phyloP scores from a whole-genome alignment of 2,888 invertebrate species.

The Tachina fera region DNA sequence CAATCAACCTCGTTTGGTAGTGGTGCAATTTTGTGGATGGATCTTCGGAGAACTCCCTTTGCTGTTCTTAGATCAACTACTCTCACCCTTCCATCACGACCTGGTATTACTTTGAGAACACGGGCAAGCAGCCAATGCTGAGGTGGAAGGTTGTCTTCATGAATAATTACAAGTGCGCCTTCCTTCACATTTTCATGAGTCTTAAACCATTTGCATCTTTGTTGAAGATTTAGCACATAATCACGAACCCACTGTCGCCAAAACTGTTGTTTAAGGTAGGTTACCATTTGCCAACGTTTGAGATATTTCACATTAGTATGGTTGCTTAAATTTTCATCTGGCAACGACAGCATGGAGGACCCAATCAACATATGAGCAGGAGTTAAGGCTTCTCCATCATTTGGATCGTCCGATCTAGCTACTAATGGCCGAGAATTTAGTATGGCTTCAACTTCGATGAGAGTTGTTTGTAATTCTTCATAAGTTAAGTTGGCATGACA shows the following conservation, averaged over 20 bases:
- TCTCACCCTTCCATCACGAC: conserved; percentile 52
- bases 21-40: conserved; percentile 41
- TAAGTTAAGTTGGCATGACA: no score
- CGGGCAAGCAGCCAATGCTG: no score
- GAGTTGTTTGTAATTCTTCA: no score
- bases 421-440: no score
- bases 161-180: background rate
- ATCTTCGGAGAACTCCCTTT: conserved; percentile 33
- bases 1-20: conserved; percentile 34
- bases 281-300: background rate
- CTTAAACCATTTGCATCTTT: background rate
- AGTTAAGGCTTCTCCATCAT: no score
- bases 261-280: background rate
- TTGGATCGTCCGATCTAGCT: no score
- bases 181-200: background rate
- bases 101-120: background rate
- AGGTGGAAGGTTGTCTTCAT: background rate
- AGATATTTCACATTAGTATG: no score
- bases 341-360: no score
- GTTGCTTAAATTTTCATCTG: no score
- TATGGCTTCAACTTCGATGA: no score
- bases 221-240: background rate
- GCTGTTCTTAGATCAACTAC: conserved; percentile 51
- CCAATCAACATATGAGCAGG: no score
- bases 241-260: background rate